Evolutionary conservation across 2,797 vertebrate species (phyloP), one percentile per base, ranked within the genome.

Genomic region (Podarcis lilfordi): DNA sequence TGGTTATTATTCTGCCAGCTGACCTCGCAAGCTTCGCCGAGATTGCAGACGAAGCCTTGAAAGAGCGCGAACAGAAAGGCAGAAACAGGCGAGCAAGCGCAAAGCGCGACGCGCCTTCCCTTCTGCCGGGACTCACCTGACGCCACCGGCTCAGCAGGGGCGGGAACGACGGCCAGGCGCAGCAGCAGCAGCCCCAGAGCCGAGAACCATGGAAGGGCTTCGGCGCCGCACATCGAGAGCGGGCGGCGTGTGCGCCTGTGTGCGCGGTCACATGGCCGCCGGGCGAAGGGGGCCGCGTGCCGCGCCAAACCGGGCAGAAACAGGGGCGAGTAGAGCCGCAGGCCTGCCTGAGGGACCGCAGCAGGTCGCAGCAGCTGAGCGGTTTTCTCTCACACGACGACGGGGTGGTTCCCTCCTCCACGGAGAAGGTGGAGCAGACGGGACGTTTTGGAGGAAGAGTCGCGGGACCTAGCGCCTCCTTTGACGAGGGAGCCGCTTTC

Each of bases 141-240:
- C 23, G 75, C 80, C 32, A 71, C 85, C 15, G 84, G 23, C 32
- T 74, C 72, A 64, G 77, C 40, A 77, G 25, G 81, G 69, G 80
- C 55, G 72, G 32, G 84, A 32, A 55, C 5, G 80, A 81, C 76
- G n/a, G 0, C 35, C 43, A 1, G 78, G 71, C 5, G 72, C 50
- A 61, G 77, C 77, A 59, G 80, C 29, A 8, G 61, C 19, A 68
- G 2, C 86, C 7, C 0, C 71, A 61, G 23, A 10, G 79, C 25
- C 11, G 59, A 59, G 68, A 55, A 11, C 79, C 72, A 50, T 32
- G 23, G n/a, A 7, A 74, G n/a, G 32, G 50, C 19, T 55, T 27
- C 19, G n/a, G 79, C 77, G 21, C 25, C 64, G 61, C 85, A 19
- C 95, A 94, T 94, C 85, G 84, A 87, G 82, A n/a, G 37, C 32